These are phyloP conservation scores for Eudemis profundana DNA, from an alignment of 2,888 invertebrate species.

Conservation along the genomic window DNA sequence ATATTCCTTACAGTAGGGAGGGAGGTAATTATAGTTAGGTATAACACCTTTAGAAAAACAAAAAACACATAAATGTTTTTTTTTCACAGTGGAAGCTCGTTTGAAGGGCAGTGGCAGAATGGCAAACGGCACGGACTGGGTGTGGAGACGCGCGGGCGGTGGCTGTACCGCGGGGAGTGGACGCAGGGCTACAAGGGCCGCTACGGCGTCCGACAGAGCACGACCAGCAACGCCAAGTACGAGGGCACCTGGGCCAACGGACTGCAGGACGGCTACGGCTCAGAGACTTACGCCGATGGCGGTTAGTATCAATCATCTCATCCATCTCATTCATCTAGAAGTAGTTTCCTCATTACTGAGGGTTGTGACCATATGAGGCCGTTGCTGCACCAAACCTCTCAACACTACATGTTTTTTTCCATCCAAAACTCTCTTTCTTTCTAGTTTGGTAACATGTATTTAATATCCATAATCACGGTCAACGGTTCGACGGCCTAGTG, in stretches of 20 bases:
- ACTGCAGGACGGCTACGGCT: slow-evolving; percentile 99
- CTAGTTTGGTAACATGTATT: no score
- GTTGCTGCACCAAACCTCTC: no score
- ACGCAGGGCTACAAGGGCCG: slow-evolving; percentile 99
- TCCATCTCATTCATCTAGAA: no score
- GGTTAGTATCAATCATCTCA: slow-evolving; percentile 89
- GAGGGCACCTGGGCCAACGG: slow-evolving; percentile 99
- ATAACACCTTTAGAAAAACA: no score
- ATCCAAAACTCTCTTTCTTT: no score
- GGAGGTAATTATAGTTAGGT: no score
- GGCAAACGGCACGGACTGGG: slow-evolving; percentile 99
- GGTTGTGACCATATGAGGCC: no score
- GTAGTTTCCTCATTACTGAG: no score
- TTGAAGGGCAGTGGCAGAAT: slow-evolving; percentile 99
- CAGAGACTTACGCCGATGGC: slow-evolving; percentile 99
- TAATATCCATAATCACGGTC: no score
- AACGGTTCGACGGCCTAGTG: no score
- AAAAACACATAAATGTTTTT: slow-evolving; percentile 42
- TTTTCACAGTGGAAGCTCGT: slow-evolving; percentile 94
- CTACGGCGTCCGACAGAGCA: slow-evolving; percentile 98
- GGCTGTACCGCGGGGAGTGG: slow-evolving; percentile 99
- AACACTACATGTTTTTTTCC: no score
- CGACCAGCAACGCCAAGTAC: slow-evolving; percentile 97
- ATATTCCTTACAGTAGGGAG: no score
- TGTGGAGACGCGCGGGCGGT: slow-evolving; percentile 97